Evolutionary conservation across 2,797 vertebrate genomes (phyloP).

Genomic region (Rhabdophis nuchalis): DNA sequence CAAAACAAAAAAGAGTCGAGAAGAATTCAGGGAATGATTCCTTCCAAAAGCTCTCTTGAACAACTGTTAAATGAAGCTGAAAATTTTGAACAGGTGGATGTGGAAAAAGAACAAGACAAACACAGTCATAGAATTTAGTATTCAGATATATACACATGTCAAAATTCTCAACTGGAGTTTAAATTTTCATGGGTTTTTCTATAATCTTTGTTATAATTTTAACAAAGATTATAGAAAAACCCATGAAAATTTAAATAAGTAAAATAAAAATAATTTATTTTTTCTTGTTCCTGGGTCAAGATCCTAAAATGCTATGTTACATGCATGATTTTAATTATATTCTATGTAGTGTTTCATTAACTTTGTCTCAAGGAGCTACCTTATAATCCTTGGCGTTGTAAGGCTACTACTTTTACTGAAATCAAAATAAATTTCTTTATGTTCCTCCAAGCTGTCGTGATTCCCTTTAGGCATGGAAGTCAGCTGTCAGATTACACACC

Average conservation of each 20-base stretch:
- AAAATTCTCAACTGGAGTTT: neutral
- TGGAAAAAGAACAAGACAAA: neutral
- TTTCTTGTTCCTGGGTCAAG: neutral
- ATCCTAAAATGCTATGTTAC: neutral
- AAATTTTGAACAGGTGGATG: slow-evolving; percentile 19
- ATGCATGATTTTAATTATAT: neutral
- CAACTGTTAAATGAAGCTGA: slow-evolving; percentile 17
- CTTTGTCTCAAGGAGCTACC: neutral
- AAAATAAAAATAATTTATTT: neutral
- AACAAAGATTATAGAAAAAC: neutral
- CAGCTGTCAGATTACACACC: slow-evolving; percentile 9
- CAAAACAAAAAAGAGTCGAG: neutral
- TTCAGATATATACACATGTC: neutral
- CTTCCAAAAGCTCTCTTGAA: slow-evolving; percentile 9
- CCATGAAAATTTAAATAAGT: neutral
- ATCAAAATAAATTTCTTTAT: neutral
- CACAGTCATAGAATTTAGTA: slow-evolving; percentile 17
- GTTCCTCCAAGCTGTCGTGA: neutral
- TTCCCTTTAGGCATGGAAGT: slow-evolving; percentile 12
- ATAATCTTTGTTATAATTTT: no score
- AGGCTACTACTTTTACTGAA: neutral
- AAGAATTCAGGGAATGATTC: neutral
- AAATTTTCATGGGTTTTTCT: no score
- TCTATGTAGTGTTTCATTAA: neutral
- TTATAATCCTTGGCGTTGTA: accelerated